Conservation (phyloP, 1,140 invertebrate genomes). For the Thalassaphorura encarpata region DNA sequence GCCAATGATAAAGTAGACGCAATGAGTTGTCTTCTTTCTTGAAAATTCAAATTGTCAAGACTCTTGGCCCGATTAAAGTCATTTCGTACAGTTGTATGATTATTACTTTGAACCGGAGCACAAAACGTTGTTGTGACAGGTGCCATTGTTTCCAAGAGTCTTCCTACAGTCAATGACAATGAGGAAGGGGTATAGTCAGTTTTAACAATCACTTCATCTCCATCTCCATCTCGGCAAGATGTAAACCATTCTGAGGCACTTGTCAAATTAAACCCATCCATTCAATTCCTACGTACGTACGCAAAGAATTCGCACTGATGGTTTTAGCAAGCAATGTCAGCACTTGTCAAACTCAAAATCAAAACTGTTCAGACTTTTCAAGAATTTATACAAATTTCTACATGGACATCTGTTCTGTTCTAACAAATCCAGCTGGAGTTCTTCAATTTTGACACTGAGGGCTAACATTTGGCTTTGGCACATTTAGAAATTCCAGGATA, state of each 20-base stretch:
- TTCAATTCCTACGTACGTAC: too few species aligned
- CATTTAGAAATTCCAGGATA: too few species aligned
- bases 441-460: too few species aligned
- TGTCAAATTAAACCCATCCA: background rate
- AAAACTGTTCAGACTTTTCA: too few species aligned
- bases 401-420: too few species aligned
- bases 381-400: too few species aligned
- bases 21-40: constrained; percentile 77
- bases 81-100: constrained; percentile 5
- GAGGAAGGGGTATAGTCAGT: background rate
- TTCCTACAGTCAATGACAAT: constrained; percentile 11
- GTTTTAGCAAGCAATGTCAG: too few species aligned
- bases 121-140: constrained; percentile 28
- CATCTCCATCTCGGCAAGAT: background rate
- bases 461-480: too few species aligned
- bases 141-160: constrained; percentile 25
- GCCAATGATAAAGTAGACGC: constrained; percentile 73
- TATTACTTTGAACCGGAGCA: constrained; percentile 13
- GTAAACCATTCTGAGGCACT: background rate
- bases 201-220: background rate
- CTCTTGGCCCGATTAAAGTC: constrained; percentile 64
- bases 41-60: constrained; percentile 78
- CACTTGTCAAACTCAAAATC: too few species aligned
- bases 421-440: too few species aligned
- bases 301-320: too few species aligned